Base-by-base conservation (phyloP, 1,140 invertebrate species). In the Atta cephalotes region DNA sequence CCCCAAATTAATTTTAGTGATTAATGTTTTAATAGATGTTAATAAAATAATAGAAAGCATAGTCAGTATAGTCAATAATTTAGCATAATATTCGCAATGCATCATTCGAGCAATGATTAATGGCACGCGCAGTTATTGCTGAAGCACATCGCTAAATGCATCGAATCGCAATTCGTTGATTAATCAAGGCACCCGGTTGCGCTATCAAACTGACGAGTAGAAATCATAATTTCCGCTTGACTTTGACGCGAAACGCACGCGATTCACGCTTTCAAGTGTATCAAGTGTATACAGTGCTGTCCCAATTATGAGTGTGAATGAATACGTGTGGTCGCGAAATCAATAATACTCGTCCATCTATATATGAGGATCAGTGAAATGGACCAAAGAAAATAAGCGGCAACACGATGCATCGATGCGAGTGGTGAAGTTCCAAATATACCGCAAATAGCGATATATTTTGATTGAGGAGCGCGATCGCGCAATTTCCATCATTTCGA, bases 191-290 rank as follows among this genome's bases (percentile, higher is more conserved):
- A 21, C 58, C 35, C 25, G 18, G 18, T 21, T 31, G 56, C 53
- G 56, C 39, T 45, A 72, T 49, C 80, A 39, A 60, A 60, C 25
- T 60, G 53, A 74, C 53, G 35, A 82, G 39, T 72, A 72, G 80
- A 82, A 82, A 82, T 74, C 53, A 68, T 49, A 82, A 60, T 72
- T 82, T 82, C 66, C 66, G 68, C 35, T 72, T 74, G 80, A 82
- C 80, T 82, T 82, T 82, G 80, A 82, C 80, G 56, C 79, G 66
- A 60, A 39, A 21, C 10, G 53, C 68, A 39, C n/a, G 10, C 68
- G 80, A 56, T 49, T 62, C 60, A 39, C 53, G 53, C 53, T 82
- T 72, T 74, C 80, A 70, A 82, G 80, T 82, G 53, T 72, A 82
- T 82, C 66, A 72, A 82, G 35, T 82, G 25, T n/a, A 68, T 68